A percentile compares a stretch with the other conserved stretches of the same genome.
Evolutionary conservation across 2,888 invertebrate species (phyloP).

Genomic region (Formica aserva): DNA sequence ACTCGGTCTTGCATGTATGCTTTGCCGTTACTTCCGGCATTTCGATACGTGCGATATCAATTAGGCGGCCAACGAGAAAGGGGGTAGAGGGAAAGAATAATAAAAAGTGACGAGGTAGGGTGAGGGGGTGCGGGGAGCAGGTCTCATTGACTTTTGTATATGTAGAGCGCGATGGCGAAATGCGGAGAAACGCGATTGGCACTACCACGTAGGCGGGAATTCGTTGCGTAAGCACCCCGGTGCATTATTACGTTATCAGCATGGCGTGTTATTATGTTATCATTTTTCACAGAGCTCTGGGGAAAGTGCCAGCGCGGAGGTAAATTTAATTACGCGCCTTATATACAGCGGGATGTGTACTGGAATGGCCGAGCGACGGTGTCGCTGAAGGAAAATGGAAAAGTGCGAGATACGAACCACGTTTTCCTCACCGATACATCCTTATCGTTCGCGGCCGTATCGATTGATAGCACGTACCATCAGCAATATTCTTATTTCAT

Average conservation of each 20-base stretch:
- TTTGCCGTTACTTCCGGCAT: slow-evolving; percentile 39
- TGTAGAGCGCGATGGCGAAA: slow-evolving; percentile 34
- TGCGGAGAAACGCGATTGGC: slow-evolving; percentile 48
- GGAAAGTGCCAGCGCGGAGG: slow-evolving; percentile 20
- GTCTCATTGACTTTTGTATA: slow-evolving; percentile 47
- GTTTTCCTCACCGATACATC: slow-evolving; percentile 34
- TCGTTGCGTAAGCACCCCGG: slow-evolving; percentile 37
- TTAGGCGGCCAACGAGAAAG: slow-evolving; percentile 8
- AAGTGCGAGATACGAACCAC: slow-evolving; percentile 56
- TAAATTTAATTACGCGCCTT: slow-evolving; percentile 48
- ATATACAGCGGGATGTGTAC: slow-evolving; percentile 25
- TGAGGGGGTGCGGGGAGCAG: slow-evolving; percentile 27
- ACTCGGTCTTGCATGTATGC: slow-evolving; percentile 18
- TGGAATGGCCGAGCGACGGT: slow-evolving; percentile 11
- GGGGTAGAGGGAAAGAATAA: background rate
- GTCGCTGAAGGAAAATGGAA: slow-evolving; percentile 37
- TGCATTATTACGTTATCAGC: slow-evolving; percentile 45
- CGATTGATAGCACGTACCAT: slow-evolving; percentile 55
- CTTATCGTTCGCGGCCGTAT: slow-evolving; percentile 32
- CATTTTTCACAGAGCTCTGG: slow-evolving; percentile 31
- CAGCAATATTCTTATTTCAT: slow-evolving; percentile 59
- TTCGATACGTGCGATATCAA: slow-evolving; percentile 38
- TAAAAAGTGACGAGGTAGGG: background rate
- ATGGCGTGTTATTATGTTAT: slow-evolving; percentile 48
- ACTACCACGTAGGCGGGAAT: slow-evolving; percentile 33